Evolutionary conservation across 2,888 invertebrate genomes (phyloP), one percentile per base, ranked within the genome.

Genomic region (Dynastes grantii): DNA sequence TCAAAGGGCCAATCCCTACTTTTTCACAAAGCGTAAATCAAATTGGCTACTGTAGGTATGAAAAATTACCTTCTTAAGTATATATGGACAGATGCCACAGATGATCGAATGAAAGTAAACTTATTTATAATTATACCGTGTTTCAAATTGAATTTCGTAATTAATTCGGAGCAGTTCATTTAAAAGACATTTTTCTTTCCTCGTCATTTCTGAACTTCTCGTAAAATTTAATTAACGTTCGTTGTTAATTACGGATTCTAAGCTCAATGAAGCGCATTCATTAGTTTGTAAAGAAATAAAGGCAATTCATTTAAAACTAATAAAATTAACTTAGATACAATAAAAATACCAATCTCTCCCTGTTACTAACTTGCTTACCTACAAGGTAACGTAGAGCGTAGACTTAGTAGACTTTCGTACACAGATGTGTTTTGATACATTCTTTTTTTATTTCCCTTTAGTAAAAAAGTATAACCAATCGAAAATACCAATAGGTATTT

Each of bases 161-260:
- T 65, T 40, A 40, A 40, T 65, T 65, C 40, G 16, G 40, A 8
- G 65, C 40, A 16, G 40, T 16, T 65, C 65, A 65, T 65, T 65
- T 40, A 40, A 16, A 55, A 51, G 53, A 32, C 8, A 8, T 55
- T 9, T 71, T 32, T 11, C 71, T 11, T 51, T 53, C 9, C 2
- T 8, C 27, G 71, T 29, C 71, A 58, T 27, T 22, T 29, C 5
- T 71, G 49, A n/a, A 65, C 4, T 65, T 13, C 55, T 22, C 9
- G 22, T 71, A 27, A 53, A 71, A 71, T 51, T 71, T 55, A 71
- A 65, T 65, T 65, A 65, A 5, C 27, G 55, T 4, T 55, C 13
- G n/a, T 55, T 22, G 16, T 22, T 55, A 45, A 45, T 45, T 45
- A 45, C 2, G 37, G 37, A 37, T 37, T 6, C n/a, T 53, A 11